phyloP scores from a whole-genome alignment of 92 coral and sea anemone genomes.

The Desmophyllum pertusum region DNA sequence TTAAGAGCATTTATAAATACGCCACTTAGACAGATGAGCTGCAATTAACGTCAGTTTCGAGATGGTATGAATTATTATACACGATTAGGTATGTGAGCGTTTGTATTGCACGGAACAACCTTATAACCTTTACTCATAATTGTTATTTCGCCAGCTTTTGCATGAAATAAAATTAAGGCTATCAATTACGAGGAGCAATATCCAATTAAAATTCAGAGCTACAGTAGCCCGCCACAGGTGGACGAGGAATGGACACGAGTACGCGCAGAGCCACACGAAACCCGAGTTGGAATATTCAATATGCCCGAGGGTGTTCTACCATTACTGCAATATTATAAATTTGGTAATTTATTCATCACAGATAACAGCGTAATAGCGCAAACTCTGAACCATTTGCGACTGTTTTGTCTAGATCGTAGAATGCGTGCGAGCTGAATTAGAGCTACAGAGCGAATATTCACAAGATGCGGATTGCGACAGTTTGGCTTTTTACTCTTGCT shows the following conservation, averaged over 20 bases:
- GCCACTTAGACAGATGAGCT: not conserved
- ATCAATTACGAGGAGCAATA: not conserved
- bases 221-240: no score
- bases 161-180: not conserved
- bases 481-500: constrained; percentile 4
- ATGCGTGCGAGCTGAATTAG: not conserved
- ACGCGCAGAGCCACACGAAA: not conserved
- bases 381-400: not conserved
- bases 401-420: not conserved
- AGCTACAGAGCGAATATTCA: not conserved
- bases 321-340: not conserved
- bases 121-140: not conserved
- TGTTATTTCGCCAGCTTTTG: not conserved
- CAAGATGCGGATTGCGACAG: not conserved
- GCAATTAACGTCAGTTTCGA: not conserved
- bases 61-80: not conserved
- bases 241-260: no score
- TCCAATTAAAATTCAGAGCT: not conserved
- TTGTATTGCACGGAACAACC: not conserved
- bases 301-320: not conserved
- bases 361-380: not conserved
- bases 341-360: not conserved
- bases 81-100: not conserved
- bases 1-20: not conserved
- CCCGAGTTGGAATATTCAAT: not conserved